Percentiles rank a stretch among this genome's conserved stretches.
These are phyloP conservation scores for Mizuhopecten yessoensis DNA, from an alignment of 1,140 invertebrate species.

Conservation along the genomic window DNA sequence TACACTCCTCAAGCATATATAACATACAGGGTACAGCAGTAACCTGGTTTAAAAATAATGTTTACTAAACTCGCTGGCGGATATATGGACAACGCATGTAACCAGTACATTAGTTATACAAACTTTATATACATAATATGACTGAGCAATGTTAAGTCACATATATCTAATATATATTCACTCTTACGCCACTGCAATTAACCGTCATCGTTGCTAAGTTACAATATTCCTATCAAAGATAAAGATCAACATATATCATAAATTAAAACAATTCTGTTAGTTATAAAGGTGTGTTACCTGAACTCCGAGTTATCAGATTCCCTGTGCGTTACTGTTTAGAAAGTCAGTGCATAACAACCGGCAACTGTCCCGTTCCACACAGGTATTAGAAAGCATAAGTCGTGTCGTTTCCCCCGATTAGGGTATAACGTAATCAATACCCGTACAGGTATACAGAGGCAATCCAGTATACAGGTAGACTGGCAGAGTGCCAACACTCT, in stretches of 20 bases:
- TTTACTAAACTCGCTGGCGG: too few species aligned
- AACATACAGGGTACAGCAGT: too few species aligned
- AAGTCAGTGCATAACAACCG: conserved; percentile 15
- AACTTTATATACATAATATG: too few species aligned
- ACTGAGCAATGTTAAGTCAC: too few species aligned
- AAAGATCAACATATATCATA: background rate
- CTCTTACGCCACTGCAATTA: too few species aligned
- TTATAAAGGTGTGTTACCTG: conserved; percentile 10
- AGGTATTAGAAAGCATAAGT: conserved; percentile 9
- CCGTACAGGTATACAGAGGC: background rate
- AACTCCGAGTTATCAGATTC: background rate
- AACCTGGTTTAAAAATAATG: too few species aligned
- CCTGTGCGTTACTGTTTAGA: conserved; percentile 2
- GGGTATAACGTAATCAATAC: background rate
- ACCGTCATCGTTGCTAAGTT: background rate
- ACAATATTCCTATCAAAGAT: background rate
- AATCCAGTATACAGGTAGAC: background rate
- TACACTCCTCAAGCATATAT: too few species aligned
- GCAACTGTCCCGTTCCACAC: background rate
- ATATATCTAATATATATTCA: too few species aligned
- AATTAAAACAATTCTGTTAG: background rate
- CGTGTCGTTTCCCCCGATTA: background rate
- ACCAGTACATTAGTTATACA: too few species aligned
- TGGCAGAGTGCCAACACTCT: background rate
- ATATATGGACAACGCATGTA: too few species aligned